Percentiles rank a stretch among this genome's conserved stretches.
These are phyloP conservation scores for Apomyelois bistriatella DNA, from an alignment of 2,888 invertebrate genomes.

Conservation along the genomic window DNA sequence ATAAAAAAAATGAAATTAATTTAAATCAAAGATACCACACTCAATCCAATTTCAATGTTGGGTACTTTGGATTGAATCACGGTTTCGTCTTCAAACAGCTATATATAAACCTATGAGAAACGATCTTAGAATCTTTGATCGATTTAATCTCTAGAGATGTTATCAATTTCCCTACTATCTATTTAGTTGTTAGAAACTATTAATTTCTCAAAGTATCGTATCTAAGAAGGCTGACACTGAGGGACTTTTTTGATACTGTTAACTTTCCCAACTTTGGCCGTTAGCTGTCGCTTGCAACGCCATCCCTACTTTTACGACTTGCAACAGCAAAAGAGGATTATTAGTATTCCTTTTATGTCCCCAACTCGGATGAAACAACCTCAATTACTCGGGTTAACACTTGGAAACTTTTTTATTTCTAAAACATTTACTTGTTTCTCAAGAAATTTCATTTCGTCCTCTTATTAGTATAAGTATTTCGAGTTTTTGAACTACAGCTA, in stretches of 20 bases:
- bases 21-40: too few species aligned
- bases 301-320: constrained; percentile 2
- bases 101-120: too few species aligned
- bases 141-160: too few species aligned
- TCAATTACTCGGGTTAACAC: constrained; percentile 13
- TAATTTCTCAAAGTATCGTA: not conserved
- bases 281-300: constrained; percentile 11
- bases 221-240: not conserved
- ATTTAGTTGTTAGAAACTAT: not conserved
- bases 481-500: too few species aligned
- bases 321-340: constrained; percentile 8
- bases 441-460: not conserved
- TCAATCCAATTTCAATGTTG: too few species aligned
- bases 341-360: constrained; percentile 17
- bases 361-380: constrained; percentile 12
- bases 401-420: constrained; percentile 8
- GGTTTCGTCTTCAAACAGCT: too few species aligned
- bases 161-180: too few species aligned
- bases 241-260: not conserved
- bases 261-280: constrained; percentile 5
- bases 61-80: too few species aligned
- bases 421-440: not conserved
- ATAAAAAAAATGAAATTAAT: too few species aligned
- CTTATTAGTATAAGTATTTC: too few species aligned
- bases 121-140: too few species aligned